These are phyloP conservation scores for Myotis brandtii DNA, from an alignment of 2,113 vertebrate genomes.

Conservation along the genomic window DNA sequence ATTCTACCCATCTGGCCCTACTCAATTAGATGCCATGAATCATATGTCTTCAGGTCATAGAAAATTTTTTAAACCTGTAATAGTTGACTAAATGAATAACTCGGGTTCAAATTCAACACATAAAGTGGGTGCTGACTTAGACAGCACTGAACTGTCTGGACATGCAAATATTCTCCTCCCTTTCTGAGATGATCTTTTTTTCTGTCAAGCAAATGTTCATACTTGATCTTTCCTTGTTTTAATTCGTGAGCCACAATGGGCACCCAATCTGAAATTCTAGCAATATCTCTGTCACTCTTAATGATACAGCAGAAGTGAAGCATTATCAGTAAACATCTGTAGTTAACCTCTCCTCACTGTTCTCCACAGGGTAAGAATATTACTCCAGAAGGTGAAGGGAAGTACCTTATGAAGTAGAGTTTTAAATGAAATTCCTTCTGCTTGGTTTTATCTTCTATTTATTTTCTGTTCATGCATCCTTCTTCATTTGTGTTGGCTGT, in stretches of 20 bases:
- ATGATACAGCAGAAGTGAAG: slow-evolving; percentile 41
- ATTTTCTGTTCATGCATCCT: background rate
- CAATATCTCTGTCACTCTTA: slow-evolving; percentile 39
- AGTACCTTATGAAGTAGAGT: background rate
- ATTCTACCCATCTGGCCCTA: background rate
- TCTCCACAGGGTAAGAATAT: background rate
- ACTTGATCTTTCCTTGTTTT: slow-evolving; percentile 59
- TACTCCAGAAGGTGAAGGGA: background rate
- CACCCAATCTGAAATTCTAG: slow-evolving; percentile 46
- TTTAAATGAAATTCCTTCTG: background rate
- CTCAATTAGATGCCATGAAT: background rate
- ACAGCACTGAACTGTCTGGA: background rate
- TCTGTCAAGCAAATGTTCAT: slow-evolving; percentile 45
- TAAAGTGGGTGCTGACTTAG: background rate
- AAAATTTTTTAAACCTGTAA: background rate
- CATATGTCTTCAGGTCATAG: background rate
- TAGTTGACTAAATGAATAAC: background rate
- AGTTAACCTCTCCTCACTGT: background rate
- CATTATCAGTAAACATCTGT: background rate
- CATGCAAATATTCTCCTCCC: background rate
- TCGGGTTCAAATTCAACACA: background rate
- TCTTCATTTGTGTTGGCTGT: background rate
- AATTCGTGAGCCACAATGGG: slow-evolving; percentile 37
- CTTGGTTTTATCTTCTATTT: background rate
- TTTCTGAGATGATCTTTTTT: background rate